phyloP scores from a whole-genome alignment of 2,113 vertebrate genomes.

The Macaca fascicularis region T2T-MFA8v1.1 NC_088391.1:91378501-91379000 shows the following conservation, averaged over 20 bases:
- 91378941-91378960: background rate
- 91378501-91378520: background rate
- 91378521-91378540: background rate
- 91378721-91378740: background rate
- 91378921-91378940: background rate
- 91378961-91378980: background rate
- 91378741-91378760: background rate
- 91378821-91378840: background rate
- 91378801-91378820: background rate
- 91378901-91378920: background rate
- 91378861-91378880: background rate
- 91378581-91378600: background rate
- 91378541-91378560: background rate
- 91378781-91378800: background rate
- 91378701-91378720: background rate
- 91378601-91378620: background rate
- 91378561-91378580: background rate
- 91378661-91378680: background rate
- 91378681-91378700: background rate
- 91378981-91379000: background rate
- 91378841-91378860: fast-evolving
- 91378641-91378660: background rate
- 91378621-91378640: background rate
- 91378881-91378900: background rate
- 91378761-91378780: background rate